These are phyloP conservation scores for Leptobrachium ailaonicum DNA, from an alignment of 2,113 vertebrate species.

Conservation along the genomic window DNA sequence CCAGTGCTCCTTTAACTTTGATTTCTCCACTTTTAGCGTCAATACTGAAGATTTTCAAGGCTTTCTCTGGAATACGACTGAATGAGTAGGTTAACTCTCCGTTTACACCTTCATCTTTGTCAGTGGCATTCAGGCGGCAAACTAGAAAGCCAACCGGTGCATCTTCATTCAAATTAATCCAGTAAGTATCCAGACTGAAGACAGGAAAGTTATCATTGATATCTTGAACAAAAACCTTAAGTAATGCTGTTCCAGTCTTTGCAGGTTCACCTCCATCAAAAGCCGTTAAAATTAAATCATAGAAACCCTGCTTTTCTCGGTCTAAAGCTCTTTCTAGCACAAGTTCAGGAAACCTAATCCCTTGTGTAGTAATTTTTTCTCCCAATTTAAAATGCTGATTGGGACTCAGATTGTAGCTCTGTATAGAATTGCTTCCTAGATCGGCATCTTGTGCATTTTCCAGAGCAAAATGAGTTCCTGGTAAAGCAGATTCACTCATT, in stretches of 20 bases:
- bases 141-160: conserved; percentile 41
- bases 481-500: conserved; percentile 55
- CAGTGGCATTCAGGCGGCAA: conserved; percentile 53
- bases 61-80: conserved; percentile 52
- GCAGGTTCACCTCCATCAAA: conserved; percentile 61
- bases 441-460: conserved; percentile 56
- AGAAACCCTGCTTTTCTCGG: conserved; percentile 55
- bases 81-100: conserved; percentile 55
- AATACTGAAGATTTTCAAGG: conserved; percentile 57
- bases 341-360: conserved; percentile 63
- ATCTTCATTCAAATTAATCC: conserved; percentile 51
- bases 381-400: conserved; percentile 57
- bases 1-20: conserved; percentile 57
- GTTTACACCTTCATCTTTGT: conserved; percentile 56
- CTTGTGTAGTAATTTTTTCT: conserved; percentile 52
- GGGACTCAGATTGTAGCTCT: conserved; percentile 54
- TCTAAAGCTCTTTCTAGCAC: conserved; percentile 63
- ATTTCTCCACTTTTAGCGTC: conserved; percentile 62
- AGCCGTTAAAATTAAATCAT: conserved; percentile 57
- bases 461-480: conserved; percentile 55
- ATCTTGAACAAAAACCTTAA: conserved; percentile 59
- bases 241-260: conserved; percentile 59
- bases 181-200: conserved; percentile 62
- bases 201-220: conserved; percentile 61
- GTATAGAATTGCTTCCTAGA: conserved; percentile 57